phyloP scores from a whole-genome alignment of 2,888 invertebrate genomes.

The Meta bourneti region DNA sequence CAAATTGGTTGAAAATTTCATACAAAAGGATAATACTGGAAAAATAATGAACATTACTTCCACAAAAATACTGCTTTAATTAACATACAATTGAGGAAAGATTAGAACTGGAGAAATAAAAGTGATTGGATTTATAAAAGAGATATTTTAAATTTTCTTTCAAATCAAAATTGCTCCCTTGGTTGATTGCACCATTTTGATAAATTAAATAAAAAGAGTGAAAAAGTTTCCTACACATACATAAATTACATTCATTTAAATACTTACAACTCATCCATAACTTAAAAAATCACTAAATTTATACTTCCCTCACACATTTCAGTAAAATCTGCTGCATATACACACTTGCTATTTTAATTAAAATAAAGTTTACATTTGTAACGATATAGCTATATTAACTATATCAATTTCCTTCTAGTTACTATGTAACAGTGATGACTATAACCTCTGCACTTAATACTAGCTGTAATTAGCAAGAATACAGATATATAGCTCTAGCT shows the following conservation, averaged over 20 bases:
- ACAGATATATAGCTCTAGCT: slow-evolving; percentile 7
- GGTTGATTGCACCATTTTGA: slow-evolving; percentile 48
- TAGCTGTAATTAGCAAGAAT: slow-evolving; percentile 25
- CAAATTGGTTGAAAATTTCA: slow-evolving; percentile 1
- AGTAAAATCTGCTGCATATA: slow-evolving; percentile 19
- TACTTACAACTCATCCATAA: slow-evolving; percentile 47
- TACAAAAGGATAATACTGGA: slow-evolving; percentile 14
- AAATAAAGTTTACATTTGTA: slow-evolving; percentile 13
- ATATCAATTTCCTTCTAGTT: slow-evolving; percentile 49
- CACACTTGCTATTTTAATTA: slow-evolving; percentile 12
- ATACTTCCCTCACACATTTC: slow-evolving; percentile 12
- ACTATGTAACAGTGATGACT: slow-evolving; percentile 51
- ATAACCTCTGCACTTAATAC: slow-evolving; percentile 35
- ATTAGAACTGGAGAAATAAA: not conserved
- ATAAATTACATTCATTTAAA: slow-evolving; percentile 47
- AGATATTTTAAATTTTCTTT: slow-evolving; percentile 8
- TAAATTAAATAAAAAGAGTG: slow-evolving; percentile 30
- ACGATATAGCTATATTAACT: slow-evolving; percentile 45
- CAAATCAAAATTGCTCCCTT: slow-evolving; percentile 62
- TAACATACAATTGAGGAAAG: slow-evolving; percentile 10
- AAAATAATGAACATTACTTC: slow-evolving; percentile 1
- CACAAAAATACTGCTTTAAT: not conserved
- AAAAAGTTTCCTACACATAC: slow-evolving; percentile 33
- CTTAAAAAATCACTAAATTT: slow-evolving; percentile 10
- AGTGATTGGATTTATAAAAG: not conserved